Conservation (phyloP, 2,113 vertebrate genomes). For the Lynx canadensis region DNA sequence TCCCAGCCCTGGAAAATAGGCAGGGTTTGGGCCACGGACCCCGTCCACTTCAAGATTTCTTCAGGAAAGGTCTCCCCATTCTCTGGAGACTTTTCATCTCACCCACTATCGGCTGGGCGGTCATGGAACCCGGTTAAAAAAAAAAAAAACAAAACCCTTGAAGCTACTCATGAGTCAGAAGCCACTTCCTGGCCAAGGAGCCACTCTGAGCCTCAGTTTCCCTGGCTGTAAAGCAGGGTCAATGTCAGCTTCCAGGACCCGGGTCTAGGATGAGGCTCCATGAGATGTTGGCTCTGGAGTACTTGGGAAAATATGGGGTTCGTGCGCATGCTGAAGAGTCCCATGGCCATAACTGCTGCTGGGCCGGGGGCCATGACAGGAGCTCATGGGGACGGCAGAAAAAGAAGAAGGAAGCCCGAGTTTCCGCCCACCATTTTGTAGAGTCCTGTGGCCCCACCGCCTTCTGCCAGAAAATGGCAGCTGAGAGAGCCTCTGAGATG, state of each 20-base stretch:
- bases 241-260: background rate
- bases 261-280: background rate
- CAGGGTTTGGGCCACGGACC: background rate
- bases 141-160: background rate
- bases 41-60: background rate
- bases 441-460: background rate
- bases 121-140: background rate
- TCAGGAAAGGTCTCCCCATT: background rate
- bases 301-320: background rate
- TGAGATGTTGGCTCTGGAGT: background rate
- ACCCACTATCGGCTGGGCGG: background rate
- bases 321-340: background rate
- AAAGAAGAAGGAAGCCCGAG: background rate
- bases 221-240: background rate
- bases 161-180: background rate
- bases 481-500: background rate
- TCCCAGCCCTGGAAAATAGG: background rate
- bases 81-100: background rate
- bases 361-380: background rate
- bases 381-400: background rate
- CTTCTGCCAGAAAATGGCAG: background rate
- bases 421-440: background rate
- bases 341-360: accelerated
- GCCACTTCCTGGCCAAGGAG: background rate
- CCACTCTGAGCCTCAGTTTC: background rate